A percentile compares a stretch with the other conserved stretches of the same genome.
phyloP scores from a whole-genome alignment of 2,888 invertebrate species.

The Tryphoninae sp. region DNA sequence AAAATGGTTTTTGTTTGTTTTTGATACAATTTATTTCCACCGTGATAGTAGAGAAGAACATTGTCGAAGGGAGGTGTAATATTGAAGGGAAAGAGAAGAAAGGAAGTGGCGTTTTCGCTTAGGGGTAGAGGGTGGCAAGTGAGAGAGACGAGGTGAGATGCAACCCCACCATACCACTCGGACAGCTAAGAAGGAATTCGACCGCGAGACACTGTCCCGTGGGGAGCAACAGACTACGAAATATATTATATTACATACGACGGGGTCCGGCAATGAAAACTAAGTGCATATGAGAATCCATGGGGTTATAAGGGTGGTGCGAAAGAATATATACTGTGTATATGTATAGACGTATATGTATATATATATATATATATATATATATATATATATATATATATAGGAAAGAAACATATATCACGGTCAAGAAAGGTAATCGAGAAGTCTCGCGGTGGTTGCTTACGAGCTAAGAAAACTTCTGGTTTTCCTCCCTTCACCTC shows the following conservation, averaged over 20 bases:
- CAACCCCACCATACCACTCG: conserved; percentile 48
- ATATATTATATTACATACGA: conserved; percentile 80
- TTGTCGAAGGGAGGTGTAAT: conserved; percentile 15
- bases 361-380: conserved; percentile 65
- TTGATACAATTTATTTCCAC: not conserved
- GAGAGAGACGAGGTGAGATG: conserved; percentile 43
- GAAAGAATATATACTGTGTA: conserved; percentile 15
- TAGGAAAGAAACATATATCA: conserved; percentile 66
- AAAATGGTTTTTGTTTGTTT: not conserved
- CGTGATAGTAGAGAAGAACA: not conserved
- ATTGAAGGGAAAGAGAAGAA: conserved; percentile 32
- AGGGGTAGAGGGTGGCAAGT: conserved; percentile 29
- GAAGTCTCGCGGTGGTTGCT: conserved; percentile 48
- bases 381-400: conserved; percentile 52
- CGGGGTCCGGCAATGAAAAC: conserved; percentile 79
- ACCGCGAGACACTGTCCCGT: conserved; percentile 72
- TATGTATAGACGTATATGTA: conserved; percentile 4
- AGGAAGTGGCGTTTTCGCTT: conserved; percentile 14
- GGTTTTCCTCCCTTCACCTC: conserved; percentile 34
- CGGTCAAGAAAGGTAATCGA: conserved; percentile 64
- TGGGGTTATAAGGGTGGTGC: conserved; percentile 70
- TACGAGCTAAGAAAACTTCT: conserved; percentile 44
- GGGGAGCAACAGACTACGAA: conserved; percentile 78
- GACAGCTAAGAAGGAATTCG: conserved; percentile 70
- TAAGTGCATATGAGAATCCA: conserved; percentile 81